Evolutionary conservation across 2,797 vertebrate genomes (phyloP), one percentile per base, ranked within the genome.

Genomic region (Euthynnus affinis): DNA sequence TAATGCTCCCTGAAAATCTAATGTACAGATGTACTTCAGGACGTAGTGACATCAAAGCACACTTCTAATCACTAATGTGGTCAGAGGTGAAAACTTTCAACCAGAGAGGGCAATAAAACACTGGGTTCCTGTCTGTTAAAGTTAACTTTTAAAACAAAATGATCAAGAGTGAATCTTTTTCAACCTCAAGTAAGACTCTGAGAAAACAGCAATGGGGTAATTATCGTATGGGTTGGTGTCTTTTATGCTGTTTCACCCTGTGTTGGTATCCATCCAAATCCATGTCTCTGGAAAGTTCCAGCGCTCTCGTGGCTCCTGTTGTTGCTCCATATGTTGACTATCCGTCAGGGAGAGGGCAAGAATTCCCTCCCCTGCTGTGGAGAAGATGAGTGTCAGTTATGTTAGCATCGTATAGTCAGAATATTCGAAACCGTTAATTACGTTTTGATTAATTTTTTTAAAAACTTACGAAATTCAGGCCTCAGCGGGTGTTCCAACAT

Each of bases 211-310:
- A 37, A 37, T 37, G 3, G 2, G 10, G 40, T 42, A 42, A 42
- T 42, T 13, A 14, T 42, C 14, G 40, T 14, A 42, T 6, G 40
- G 40, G 40, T 42, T 42, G 37, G 10, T 40, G 37, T 14, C 13
- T 42, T 42, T 29, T 29, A 17, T 29, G 14, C 23, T 18, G 29
- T 42, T n/a, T 86, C 56, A 99, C 98, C 96, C 89, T 9, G 84
- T 95, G 68, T 92, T 82, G 37, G 71, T 69, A 58, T 97, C 95
- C 0, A 93, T 81, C 97, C 97, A 99, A 63, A 98, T 93, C 98
- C 97, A 98, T 5, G 98, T 97, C 90, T 98, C 97, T 40, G 96
- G 97, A 86, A 98, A 98, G 89, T 94, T 74, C 22, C 87, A 92
- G 65, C 96, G 94, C 71, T 95, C 88, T 14, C 60, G 91, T 17